phyloP scores from a whole-genome alignment of 2,888 invertebrate genomes.

The Eilema griseolum region DNA sequence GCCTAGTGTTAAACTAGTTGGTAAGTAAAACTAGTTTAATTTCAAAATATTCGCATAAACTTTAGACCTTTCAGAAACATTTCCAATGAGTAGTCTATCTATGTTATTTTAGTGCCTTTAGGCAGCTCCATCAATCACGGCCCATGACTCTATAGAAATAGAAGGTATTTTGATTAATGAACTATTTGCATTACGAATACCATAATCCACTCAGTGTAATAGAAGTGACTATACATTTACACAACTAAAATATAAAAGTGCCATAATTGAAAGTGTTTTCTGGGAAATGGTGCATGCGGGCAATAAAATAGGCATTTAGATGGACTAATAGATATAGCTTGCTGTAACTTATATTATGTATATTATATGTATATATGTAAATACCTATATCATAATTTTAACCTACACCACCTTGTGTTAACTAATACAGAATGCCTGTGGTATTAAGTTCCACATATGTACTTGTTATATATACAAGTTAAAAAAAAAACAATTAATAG shows the following conservation, averaged over 20 bases:
- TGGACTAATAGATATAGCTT: not conserved
- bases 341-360: too few species aligned
- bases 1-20: too few species aligned
- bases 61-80: not conserved
- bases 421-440: too few species aligned
- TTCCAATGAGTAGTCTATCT: not conserved
- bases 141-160: not conserved
- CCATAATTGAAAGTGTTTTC: not conserved
- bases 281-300: not conserved
- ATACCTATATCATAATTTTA: too few species aligned
- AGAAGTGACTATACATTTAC: not conserved
- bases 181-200: not conserved
- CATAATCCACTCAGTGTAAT: constrained; percentile 1
- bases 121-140: not conserved
- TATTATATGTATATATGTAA: too few species aligned
- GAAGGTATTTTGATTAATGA: not conserved
- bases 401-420: too few species aligned
- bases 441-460: too few species aligned
- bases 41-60: not conserved
- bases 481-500: too few species aligned
- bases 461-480: too few species aligned
- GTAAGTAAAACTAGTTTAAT: not conserved
- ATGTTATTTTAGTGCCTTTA: not conserved
- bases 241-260: not conserved
- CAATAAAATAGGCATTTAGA: not conserved